Evolutionary conservation across 2,113 vertebrate species (phyloP).

Genomic region (Gnathonemus echidnorhynchus): DNA sequence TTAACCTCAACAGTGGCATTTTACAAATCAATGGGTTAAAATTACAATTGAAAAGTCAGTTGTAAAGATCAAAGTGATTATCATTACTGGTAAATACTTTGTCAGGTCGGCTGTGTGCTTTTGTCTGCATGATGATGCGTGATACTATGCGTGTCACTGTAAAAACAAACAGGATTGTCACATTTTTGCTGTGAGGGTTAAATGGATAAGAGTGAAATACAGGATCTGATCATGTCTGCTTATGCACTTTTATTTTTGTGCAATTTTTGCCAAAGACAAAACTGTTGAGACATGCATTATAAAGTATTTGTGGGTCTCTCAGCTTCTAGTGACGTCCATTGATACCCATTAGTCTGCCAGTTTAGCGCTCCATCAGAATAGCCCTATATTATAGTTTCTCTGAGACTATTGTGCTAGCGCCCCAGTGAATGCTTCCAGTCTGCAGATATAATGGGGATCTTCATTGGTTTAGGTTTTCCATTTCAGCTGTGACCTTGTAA

Average conservation of each 20-base stretch:
- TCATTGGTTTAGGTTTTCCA: background rate
- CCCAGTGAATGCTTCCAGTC: background rate
- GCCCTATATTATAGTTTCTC: background rate
- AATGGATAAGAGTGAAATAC: background rate
- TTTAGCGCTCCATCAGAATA: background rate
- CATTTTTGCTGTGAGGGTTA: background rate
- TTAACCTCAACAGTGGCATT: background rate
- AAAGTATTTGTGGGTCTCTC: background rate
- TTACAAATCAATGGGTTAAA: background rate
- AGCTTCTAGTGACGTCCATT: background rate
- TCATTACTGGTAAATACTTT: background rate
- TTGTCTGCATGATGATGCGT: background rate
- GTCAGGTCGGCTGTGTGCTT: background rate
- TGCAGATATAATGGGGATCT: background rate
- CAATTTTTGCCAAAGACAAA: background rate
- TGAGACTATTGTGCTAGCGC: background rate
- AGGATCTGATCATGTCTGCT: background rate
- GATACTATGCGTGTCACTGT: background rate
- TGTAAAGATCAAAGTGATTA: background rate
- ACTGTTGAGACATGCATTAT: background rate
- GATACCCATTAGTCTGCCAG: background rate
- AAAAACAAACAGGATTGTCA: background rate
- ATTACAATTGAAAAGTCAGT: background rate
- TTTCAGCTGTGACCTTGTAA: background rate
- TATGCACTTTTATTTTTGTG: background rate